Percentiles rank a stretch among this genome's conserved stretches.
These are phyloP conservation scores for Acanthisitta chloris DNA, from an alignment of 2,113 vertebrate species.

Conservation along the genomic window DNA sequence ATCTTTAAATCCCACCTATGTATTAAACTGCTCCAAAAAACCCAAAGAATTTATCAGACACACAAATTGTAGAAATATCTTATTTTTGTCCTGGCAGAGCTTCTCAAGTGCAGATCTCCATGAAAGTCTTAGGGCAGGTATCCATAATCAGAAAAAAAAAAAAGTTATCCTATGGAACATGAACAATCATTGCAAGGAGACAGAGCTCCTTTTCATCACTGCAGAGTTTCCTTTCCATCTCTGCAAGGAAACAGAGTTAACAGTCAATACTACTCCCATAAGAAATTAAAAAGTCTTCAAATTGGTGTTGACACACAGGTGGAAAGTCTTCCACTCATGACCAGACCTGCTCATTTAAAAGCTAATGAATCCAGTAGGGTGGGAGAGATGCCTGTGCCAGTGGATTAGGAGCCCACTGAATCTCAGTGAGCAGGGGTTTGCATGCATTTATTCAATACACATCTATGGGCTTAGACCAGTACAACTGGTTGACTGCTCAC, in stretches of 20 bases:
- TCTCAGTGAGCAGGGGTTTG: neutral
- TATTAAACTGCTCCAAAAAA: neutral
- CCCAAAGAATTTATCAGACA: neutral
- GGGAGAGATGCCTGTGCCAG: neutral
- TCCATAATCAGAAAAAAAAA: neutral
- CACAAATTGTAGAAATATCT: neutral
- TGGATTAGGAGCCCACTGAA: neutral
- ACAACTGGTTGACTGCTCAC: neutral
- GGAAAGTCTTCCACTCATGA: neutral
- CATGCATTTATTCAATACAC: accelerated
- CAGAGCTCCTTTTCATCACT: no score
- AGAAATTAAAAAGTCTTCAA: neutral
- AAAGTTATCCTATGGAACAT: neutral
- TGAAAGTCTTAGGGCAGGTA: neutral
- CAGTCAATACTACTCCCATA: neutral
- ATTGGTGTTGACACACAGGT: neutral
- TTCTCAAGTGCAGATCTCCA: neutral
- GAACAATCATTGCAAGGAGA: neutral
- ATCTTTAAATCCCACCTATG: slow-evolving; percentile 40
- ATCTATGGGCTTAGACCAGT: accelerated
- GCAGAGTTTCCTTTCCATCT: no score
- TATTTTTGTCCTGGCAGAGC: neutral
- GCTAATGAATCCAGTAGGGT: no score
- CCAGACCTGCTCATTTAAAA: neutral
- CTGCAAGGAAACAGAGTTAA: neutral